Percentiles rank a stretch among this genome's conserved stretches.
These are phyloP conservation scores for Tetheella fluctuosa DNA, from an alignment of 2,888 invertebrate genomes.

Conservation along the genomic window DNA sequence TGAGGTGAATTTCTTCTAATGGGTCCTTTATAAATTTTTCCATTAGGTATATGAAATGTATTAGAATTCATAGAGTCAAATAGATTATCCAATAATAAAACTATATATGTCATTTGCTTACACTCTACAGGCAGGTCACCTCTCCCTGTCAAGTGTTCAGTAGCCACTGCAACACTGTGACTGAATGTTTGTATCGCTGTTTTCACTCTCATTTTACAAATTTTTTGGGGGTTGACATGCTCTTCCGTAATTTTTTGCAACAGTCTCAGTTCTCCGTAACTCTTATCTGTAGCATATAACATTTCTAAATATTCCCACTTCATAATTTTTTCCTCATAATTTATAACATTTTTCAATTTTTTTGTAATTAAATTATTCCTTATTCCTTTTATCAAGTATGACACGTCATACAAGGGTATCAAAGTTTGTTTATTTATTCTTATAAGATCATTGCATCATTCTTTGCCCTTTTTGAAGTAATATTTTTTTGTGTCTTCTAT, in stretches of 20 bases:
- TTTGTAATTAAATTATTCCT: too few species aligned
- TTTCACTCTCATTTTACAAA: too few species aligned
- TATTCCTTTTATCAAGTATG: too few species aligned
- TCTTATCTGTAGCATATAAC: slow-evolving; percentile 31
- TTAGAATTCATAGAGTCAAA: slow-evolving; percentile 14
- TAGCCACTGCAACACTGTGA: slow-evolving; percentile 36
- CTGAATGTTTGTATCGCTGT: slow-evolving; percentile 37
- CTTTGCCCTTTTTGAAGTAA: slow-evolving; percentile 23
- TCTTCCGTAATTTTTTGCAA: slow-evolving; percentile 36
- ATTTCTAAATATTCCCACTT: slow-evolving; percentile 35
- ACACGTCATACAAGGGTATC: slow-evolving; percentile 35
- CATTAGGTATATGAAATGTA: not conserved
- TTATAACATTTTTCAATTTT: too few species aligned
- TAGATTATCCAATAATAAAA: slow-evolving; percentile 33
- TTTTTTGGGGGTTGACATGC: too few species aligned
- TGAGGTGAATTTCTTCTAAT: too few species aligned
- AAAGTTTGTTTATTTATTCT: slow-evolving; percentile 22
- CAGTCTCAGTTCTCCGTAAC: slow-evolving; percentile 29
- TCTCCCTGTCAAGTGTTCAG: slow-evolving; percentile 24
- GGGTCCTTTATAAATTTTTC: too few species aligned
- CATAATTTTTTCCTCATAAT: too few species aligned
- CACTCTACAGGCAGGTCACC: slow-evolving; percentile 18
- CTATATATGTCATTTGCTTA: too few species aligned
- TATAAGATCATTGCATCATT: slow-evolving; percentile 28
- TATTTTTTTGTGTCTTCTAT: slow-evolving; percentile 23